Evolutionary conservation across 2,113 vertebrate species (phyloP).

Genomic region (Lichenostomus cassidix): DNA sequence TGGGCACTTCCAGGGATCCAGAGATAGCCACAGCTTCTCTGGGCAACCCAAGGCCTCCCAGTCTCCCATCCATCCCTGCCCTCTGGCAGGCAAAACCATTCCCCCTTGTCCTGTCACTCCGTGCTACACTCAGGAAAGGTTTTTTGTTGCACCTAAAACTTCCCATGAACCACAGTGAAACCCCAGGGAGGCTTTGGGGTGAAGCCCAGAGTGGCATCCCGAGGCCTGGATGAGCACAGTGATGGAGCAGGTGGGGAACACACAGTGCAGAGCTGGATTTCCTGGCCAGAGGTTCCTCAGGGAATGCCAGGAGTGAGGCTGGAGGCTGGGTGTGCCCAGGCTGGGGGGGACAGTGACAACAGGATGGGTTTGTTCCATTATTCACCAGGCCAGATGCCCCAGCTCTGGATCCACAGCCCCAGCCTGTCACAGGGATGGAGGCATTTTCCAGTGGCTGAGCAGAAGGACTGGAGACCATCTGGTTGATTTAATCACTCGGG

Average conservation of each 20-base stretch:
- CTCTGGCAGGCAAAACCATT: not conserved
- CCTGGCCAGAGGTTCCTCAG: rapidly evolving
- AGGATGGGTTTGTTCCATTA: not conserved
- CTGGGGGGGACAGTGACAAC: not conserved
- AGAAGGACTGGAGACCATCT: not conserved
- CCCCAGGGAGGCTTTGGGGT: not conserved
- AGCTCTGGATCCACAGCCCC: not conserved
- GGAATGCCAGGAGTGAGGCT: rapidly evolving
- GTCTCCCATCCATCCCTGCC: rapidly evolving
- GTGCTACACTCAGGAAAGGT: rapidly evolving
- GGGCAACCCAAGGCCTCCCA: not conserved
- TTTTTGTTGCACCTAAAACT: not conserved
- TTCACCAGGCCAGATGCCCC: not conserved
- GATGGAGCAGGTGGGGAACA: not conserved
- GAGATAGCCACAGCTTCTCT: not conserved
- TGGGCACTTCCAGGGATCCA: not conserved
- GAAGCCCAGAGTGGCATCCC: not conserved
- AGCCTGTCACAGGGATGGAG: conserved; percentile 13
- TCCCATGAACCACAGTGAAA: not conserved
- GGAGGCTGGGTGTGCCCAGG: not conserved
- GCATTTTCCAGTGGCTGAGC: not conserved
- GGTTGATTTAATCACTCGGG: not conserved
- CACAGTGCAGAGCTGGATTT: not conserved
- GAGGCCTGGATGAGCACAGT: not conserved
- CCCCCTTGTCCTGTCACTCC: not conserved